These are phyloP conservation scores for Parnassius orleans DNA, from an alignment of 2,888 invertebrate species.

Conservation along the genomic window DNA sequence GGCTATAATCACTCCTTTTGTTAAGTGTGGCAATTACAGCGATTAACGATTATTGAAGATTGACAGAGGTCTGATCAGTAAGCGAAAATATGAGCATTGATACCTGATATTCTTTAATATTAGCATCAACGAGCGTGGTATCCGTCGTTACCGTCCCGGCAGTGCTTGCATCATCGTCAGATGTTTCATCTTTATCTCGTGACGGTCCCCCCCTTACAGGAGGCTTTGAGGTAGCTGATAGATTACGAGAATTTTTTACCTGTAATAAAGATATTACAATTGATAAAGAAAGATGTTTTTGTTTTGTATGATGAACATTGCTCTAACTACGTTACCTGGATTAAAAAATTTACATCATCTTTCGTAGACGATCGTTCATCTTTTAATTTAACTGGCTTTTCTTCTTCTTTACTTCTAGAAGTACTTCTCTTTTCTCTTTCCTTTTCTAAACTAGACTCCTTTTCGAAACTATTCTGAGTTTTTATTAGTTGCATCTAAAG, in stretches of 20 bases:
- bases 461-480: slow-evolving; percentile 77
- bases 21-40: too few relatives aligned
- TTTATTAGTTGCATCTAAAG: slow-evolving; percentile 80
- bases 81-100: background rate
- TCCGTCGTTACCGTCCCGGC: slow-evolving; percentile 80
- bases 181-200: slow-evolving; percentile 64
- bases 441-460: slow-evolving; percentile 73
- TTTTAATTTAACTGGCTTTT: slow-evolving; percentile 52
- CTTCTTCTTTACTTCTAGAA: slow-evolving; percentile 73
- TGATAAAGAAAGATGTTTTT: too few relatives aligned
- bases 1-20: too few relatives aligned
- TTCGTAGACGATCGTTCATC: slow-evolving; percentile 60
- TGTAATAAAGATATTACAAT: slow-evolving; percentile 31
- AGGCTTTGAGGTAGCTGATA: slow-evolving; percentile 54
- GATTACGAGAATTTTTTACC: slow-evolving; percentile 69
- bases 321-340: slow-evolving; percentile 55
- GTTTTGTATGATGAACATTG: background rate
- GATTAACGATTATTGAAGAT: too few relatives aligned
- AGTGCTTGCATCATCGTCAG: slow-evolving; percentile 78
- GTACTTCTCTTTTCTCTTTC: slow-evolving; percentile 71
- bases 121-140: slow-evolving; percentile 83
- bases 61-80: background rate
- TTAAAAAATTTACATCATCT: slow-evolving; percentile 75
- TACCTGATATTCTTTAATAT: slow-evolving; percentile 80
- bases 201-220: slow-evolving; percentile 68